Evolutionary conservation across 2,888 invertebrate genomes (phyloP), one percentile per base, ranked within the genome.

Genomic region (Megastigmus dorsalis): DNA sequence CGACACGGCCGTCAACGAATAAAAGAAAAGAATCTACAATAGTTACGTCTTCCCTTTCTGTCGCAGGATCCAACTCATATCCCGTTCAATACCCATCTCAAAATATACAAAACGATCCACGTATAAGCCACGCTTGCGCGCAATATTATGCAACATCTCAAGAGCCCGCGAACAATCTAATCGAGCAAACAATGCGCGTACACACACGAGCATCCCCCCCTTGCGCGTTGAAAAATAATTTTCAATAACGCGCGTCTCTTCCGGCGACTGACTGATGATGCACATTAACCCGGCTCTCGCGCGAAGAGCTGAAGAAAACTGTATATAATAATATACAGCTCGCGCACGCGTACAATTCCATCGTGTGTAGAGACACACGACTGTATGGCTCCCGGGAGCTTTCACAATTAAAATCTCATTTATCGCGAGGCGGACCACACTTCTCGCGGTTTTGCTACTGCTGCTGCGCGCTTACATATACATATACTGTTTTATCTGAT

Each of bases 361-460:
- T 69, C 59, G 15, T 15, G 43, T 7, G 7, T 43, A 43, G 33
- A 33, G 33, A 5, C 7, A 13, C 23, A 26, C 43, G n/a, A 23
- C n/a, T n/a, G n/a, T n/a, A n/a, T n/a, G 13, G 30, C n/a, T 1
- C 1, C 18, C 5, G 59, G 9, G 15, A 28, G 26, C 60, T 62
- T 62, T 62, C 30, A 41, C 54, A 70, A 70, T 70, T 60, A 70
- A 70, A 70, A 41, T 62, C 52, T 41, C 36, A 60, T 43, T 54
- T 23, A 6, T 7, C 9, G 6, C 41, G 15, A 18, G 20, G 20
- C 43, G 26, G n/a, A n/a, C n/a, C n/a, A 13, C 15, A n/a, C 3
- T 38, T 9, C 26, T 65, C 18, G 45, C 15, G 48, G 38, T 69
- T 70, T 70, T 30, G n/a, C 20, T 43, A 43, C n/a, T n/a, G n/a